Evolutionary conservation across 2,113 vertebrate species (phyloP), one percentile per base, ranked within the genome.

Genomic region (Oxyruncus cristatus): DNA sequence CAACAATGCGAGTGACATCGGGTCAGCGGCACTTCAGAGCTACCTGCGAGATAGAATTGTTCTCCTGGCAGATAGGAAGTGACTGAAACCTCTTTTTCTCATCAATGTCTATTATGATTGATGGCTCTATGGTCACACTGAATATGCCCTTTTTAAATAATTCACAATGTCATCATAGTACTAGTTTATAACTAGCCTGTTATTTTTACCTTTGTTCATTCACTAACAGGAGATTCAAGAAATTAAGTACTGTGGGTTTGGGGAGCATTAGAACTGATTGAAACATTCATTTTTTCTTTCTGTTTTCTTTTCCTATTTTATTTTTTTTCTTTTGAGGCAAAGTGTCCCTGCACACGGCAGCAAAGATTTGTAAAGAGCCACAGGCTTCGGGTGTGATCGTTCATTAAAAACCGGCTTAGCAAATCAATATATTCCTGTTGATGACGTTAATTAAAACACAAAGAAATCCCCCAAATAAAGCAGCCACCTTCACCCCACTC

Each of bases 121-220:
- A 99, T 99, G 99, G 99, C 99, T 99, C 98, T 98, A 98, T 99
- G 99, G 99, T 98, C 98, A 98, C 99, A 99, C 98, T 98, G 98
- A 98, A 99, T 98, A 98, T 99, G 99, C 98, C 99, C 99, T 99
- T 99, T 99, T 99, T 99, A 99, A 99, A 99, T 99, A 99, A 99
- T 99, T 99, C 99, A 99, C 99, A 98, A 99, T 98, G 98, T 99
- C 99, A 99, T 99, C 98, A 98, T 98, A 98, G 99, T 98, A 99
- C 99, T 98, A 99, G 98, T 99, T 99, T 99, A 99, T 99, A 99
- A 99, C 99, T 97, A 98, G 98, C 98, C 99, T 99, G 99, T 99
- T 99, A 99, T 99, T 99, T 99, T 99, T 99, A 99, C 98, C 99
- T 99, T 99, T 99, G 99, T 99, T 98, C 98, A 94, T 98, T 98